Conservation (phyloP, 2,888 invertebrate species). For the Augochlorella aurata region DNA sequence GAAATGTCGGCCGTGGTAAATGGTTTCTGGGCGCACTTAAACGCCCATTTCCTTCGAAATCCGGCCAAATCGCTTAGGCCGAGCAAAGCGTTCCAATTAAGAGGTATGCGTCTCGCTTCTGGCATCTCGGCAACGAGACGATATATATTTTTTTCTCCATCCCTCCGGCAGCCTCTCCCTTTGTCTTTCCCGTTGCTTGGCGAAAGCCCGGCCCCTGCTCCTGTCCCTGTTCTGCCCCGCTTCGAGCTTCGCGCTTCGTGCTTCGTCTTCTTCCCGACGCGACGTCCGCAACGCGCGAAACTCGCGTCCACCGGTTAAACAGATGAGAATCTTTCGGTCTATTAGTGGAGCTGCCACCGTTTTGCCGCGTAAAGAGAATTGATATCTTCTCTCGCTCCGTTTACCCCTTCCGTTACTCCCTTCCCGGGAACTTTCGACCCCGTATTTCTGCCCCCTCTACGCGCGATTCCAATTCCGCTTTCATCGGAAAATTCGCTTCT, state of each 20-base stretch:
- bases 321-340: slow-evolving; percentile 78
- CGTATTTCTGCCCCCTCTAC: slow-evolving; percentile 24
- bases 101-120: slow-evolving; percentile 80
- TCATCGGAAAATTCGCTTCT: neutral
- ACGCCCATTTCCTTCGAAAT: slow-evolving; percentile 81
- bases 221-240: slow-evolving; percentile 15
- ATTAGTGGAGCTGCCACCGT: slow-evolving; percentile 78
- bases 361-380: slow-evolving; percentile 74
- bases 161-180: slow-evolving; percentile 42
- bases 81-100: slow-evolving; percentile 80
- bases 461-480: neutral
- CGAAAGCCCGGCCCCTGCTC: slow-evolving; percentile 38
- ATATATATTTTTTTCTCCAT: slow-evolving; percentile 65
- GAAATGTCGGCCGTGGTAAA: slow-evolving; percentile 63
- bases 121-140: slow-evolving; percentile 74
- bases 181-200: slow-evolving; percentile 34
- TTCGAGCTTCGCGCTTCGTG: slow-evolving; percentile 21
- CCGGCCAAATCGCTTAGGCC: slow-evolving; percentile 79
- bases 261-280: slow-evolving; percentile 1
- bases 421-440: neutral
- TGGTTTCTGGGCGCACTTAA: slow-evolving; percentile 70
- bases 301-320: slow-evolving; percentile 65
- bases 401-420: slow-evolving; percentile 38
- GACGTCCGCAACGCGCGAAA: slow-evolving; percentile 11
- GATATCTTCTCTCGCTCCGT: slow-evolving; percentile 74